Base-by-base conservation (phyloP, 2,797 vertebrate species). In the Nyctibius grandis region DNA sequence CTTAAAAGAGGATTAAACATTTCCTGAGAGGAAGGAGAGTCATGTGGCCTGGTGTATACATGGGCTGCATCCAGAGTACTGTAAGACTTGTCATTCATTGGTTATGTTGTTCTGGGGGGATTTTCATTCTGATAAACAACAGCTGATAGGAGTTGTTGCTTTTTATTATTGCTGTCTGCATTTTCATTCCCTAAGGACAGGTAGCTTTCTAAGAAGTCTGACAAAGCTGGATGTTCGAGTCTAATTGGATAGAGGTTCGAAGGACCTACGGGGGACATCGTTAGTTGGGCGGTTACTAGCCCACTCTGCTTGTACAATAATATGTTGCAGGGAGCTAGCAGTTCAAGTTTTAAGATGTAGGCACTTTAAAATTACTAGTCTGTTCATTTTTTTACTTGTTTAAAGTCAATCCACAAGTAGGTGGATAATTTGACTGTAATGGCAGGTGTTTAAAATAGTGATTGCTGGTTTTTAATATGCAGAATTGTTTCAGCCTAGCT, bases 391-490 rank as follows among this genome's bases (percentile, higher is more conserved):
- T 53, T 72, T 15, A 61, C 88, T 94, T 84, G 65, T 91, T 96
- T 91, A 83, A 96, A 96, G 74, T 94, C 85, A 94, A 34, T 91
- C 88, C 63, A 36, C 44, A 79, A 91, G 96, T 97, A 95, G 93
- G 94, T 95, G 91, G 93, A 93, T 96, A 97, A 96, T 97, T 96
- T 91, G 70, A 92, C 83, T 96, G 63, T 93, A 93, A 96, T 88
- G 91, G 87, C 63, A n/a, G 92, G 47, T 85, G 70, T 96, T 96
- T 96, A 96, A 96, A 96, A 96, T 90, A 91, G 96, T 33, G 47
- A 93, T 76, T 6, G 69, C 88, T 88, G 69, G 51, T 7, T 91
- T 93, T 95, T 95, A 94, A 77, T 60, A 81, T 94, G 88, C 94
- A 89, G 91, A 81, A 63, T 85, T 65, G 31, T 79, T 88, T 91